Evolutionary conservation across 92 coral and sea anemone genomes (phyloP).

Genomic region (Epizoanthus illoricatus): DNA sequence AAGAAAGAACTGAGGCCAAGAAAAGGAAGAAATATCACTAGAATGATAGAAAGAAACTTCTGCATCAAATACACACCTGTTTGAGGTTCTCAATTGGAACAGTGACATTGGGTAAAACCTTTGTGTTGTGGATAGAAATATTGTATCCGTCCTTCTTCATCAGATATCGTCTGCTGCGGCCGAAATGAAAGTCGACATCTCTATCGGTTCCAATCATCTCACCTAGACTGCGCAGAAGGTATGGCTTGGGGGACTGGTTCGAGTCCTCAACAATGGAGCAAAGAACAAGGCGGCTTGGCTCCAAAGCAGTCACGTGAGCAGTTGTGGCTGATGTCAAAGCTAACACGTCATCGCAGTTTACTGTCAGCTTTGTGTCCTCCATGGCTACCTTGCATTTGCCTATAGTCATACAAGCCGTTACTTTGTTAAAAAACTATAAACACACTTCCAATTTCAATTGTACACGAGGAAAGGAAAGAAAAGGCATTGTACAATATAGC

Average conservation of each 20-base stretch:
- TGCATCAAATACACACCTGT: neutral
- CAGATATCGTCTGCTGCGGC: slow-evolving; percentile 21
- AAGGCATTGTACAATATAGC: too few relatives aligned
- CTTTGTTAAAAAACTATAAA: too few relatives aligned
- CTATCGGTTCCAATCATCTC: slow-evolving; percentile 23
- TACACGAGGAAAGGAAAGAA: too few relatives aligned
- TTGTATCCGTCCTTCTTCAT: slow-evolving; percentile 20
- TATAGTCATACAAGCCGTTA: too few relatives aligned
- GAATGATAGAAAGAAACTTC: too few relatives aligned
- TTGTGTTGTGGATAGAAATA: slow-evolving; percentile 17
- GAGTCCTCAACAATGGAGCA: neutral
- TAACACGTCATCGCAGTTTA: too few relatives aligned
- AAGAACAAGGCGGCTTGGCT: neutral
- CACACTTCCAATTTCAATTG: too few relatives aligned
- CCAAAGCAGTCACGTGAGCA: slow-evolving; percentile 2
- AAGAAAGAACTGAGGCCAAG: too few relatives aligned
- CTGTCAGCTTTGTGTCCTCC: too few relatives aligned
- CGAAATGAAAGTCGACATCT: slow-evolving; percentile 12
- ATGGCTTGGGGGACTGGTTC: neutral
- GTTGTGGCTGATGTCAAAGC: neutral
- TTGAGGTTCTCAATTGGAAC: slow-evolving; percentile 5
- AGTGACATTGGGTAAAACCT: neutral
- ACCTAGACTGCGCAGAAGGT: slow-evolving; percentile 5
- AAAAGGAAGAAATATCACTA: too few relatives aligned
- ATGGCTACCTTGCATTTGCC: too few relatives aligned